A percentile compares a stretch with the other conserved stretches of the same genome.
Evolutionary conservation across 2,888 invertebrate genomes (phyloP).

Genomic region (Oscheius sp.): DNA sequence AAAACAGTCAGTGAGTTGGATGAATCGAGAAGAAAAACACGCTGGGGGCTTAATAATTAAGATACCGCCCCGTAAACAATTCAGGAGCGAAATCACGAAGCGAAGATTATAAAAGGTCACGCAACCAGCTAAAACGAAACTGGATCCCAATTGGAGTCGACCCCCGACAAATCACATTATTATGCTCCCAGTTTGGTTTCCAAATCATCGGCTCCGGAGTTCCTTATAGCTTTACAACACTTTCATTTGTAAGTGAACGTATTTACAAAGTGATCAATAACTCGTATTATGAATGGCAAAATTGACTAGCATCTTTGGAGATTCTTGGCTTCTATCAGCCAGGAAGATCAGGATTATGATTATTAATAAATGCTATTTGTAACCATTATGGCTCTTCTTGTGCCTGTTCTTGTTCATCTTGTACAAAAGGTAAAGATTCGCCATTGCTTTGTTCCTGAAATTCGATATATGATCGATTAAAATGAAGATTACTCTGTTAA

Average conservation of each 20-base stretch:
- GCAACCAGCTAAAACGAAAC: background rate
- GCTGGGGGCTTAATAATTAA: background rate
- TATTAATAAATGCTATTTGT: too few relatives aligned
- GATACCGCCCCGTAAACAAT: background rate
- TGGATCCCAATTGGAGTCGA: too few relatives aligned
- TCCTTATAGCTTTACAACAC: too few relatives aligned
- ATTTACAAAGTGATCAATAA: too few relatives aligned
- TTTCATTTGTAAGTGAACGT: too few relatives aligned
- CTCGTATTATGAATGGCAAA: conserved; percentile 3
- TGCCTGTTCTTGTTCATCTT: background rate
- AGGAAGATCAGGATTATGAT: too few relatives aligned
- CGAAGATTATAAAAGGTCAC: background rate
- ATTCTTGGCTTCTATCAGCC: too few relatives aligned
- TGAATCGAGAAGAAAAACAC: background rate
- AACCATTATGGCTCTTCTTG: too few relatives aligned
- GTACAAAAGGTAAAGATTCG: background rate
- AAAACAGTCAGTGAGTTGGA: background rate
- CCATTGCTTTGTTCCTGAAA: background rate
- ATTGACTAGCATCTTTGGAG: too few relatives aligned
- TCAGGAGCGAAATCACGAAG: background rate
- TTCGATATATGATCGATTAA: background rate
- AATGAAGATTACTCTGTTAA: conserved; percentile 12
- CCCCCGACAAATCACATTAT: too few relatives aligned
- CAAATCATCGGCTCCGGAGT: background rate
- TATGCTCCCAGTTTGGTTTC: background rate